Percentiles rank a stretch among this genome's conserved stretches.
Evolutionary conservation across 2,113 vertebrate genomes (phyloP).

Genomic region (Chaenogobius annularis): DNA sequence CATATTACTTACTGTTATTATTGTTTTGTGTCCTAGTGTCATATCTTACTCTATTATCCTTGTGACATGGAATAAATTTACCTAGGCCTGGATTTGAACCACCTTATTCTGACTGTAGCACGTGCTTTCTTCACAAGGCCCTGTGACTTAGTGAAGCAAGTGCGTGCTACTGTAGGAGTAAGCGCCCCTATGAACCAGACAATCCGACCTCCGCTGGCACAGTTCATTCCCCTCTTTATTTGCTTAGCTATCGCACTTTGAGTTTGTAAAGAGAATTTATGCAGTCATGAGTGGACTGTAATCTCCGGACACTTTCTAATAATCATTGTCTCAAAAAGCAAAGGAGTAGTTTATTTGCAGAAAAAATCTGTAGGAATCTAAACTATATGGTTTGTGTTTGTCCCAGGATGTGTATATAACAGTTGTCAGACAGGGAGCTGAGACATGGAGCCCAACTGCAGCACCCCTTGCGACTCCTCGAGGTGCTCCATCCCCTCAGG

Average conservation of each 20-base stretch:
- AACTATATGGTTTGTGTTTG: neutral
- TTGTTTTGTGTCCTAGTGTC: no score
- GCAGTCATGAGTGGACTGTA: neutral
- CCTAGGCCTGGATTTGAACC: neutral
- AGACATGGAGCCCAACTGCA: constrained; percentile 90
- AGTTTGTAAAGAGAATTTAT: neutral
- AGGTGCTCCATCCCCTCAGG: constrained; percentile 71
- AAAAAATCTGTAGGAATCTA: neutral
- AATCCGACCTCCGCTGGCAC: neutral
- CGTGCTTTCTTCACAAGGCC: neutral
- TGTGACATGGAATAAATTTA: neutral
- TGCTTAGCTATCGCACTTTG: constrained; percentile 2
- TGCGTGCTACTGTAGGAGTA: neutral
- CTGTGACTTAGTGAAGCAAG: no score
- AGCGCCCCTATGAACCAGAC: neutral
- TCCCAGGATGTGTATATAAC: constrained; percentile 41
- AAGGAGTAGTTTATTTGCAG: neutral
- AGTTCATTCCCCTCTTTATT: neutral
- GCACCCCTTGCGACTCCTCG: constrained; percentile 79
- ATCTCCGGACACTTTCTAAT: neutral
- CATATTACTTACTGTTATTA: no score
- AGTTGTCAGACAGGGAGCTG: constrained; percentile 39
- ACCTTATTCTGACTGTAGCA: neutral
- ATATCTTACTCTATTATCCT: neutral
- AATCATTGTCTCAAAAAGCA: neutral